These are phyloP conservation scores for Pammene aurita DNA, from an alignment of 2,888 invertebrate genomes.

Conservation along the genomic window DNA sequence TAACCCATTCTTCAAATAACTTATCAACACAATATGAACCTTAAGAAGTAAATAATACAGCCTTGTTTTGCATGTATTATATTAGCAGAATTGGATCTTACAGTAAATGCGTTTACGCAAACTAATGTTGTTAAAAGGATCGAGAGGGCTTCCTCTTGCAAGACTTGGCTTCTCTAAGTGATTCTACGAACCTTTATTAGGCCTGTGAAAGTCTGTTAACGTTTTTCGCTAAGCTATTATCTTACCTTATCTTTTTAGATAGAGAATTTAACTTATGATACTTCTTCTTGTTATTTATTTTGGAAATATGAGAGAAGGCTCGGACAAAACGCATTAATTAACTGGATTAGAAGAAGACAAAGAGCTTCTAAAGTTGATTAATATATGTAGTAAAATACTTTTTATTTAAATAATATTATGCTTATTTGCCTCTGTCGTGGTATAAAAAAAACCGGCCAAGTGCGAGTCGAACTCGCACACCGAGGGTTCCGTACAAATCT, in stretches of 20 bases:
- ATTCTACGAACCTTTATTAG: background rate
- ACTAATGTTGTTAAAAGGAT: slow-evolving; percentile 22
- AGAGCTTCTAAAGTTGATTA: no score
- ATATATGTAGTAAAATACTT: no score
- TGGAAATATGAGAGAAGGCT: no score
- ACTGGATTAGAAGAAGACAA: no score
- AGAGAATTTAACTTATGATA: background rate
- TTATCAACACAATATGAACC: background rate
- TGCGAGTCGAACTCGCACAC: no score
- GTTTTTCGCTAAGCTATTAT: no score
- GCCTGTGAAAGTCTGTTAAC: background rate
- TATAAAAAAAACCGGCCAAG: no score
- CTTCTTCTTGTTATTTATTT: no score
- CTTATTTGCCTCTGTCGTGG: no score
- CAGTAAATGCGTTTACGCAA: slow-evolving; percentile 1
- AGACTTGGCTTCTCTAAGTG: background rate
- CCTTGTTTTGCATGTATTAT: background rate
- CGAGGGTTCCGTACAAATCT: no score
- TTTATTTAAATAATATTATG: no score
- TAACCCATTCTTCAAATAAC: background rate
- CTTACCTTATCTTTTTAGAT: background rate
- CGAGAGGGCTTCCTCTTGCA: background rate
- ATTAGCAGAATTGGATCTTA: background rate
- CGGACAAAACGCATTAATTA: no score
- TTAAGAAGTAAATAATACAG: background rate